phyloP scores from a whole-genome alignment of 2,888 invertebrate species.

The Tholera decimalis region DNA sequence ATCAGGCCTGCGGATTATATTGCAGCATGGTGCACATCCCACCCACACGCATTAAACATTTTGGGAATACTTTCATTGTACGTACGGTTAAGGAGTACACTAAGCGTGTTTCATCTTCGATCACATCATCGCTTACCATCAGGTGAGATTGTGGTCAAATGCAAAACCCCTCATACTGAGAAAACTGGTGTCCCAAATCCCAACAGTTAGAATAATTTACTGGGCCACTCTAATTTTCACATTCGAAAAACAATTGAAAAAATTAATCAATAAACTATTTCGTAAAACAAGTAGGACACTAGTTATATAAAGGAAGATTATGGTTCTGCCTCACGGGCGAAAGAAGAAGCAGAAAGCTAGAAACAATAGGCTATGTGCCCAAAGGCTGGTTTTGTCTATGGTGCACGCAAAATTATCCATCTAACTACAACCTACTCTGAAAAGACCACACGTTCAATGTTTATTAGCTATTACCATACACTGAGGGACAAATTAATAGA shows the following conservation, averaged over 20 bases:
- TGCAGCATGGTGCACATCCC: no score
- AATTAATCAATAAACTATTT: neutral
- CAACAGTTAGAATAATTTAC: no score
- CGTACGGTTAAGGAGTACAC: no score
- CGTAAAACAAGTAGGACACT: neutral
- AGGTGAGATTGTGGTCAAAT: no score
- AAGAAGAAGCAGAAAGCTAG: neutral
- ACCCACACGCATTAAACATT: no score
- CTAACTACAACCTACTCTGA: conserved; percentile 12
- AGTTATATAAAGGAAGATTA: neutral
- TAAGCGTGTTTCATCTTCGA: no score
- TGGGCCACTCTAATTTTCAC: no score
- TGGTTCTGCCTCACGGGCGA: neutral
- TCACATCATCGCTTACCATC: no score
- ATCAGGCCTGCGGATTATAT: no score
- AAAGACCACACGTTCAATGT: conserved; percentile 22
- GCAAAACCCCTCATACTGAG: no score
- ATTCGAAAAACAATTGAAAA: neutral
- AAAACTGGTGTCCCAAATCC: no score
- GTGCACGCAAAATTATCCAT: conserved; percentile 18
- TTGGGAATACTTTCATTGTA: no score
- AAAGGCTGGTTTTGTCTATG: conserved; percentile 20
- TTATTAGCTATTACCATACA: conserved; percentile 20
- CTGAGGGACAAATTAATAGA: conserved; percentile 20
- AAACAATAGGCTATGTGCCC: conserved; percentile 32